Base-by-base conservation (phyloP, 2,888 invertebrate genomes). In the Iphiclides podalirius region DNA sequence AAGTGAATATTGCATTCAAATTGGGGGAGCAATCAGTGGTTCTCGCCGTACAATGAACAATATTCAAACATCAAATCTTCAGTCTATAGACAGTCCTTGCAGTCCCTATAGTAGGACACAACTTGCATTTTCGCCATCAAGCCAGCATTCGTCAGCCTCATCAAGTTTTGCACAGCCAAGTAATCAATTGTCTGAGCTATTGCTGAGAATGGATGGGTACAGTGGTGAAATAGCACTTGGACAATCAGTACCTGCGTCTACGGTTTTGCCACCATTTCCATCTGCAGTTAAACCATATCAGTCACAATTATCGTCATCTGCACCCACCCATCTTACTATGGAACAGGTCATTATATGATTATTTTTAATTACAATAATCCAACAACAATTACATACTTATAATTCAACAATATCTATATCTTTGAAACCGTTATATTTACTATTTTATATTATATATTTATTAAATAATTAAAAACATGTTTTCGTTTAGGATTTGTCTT, bases 271-370 rank as follows among this genome's bases (percentile, higher is more conserved):
- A 23, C 80, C 89, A 23, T 83, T 89, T 45, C 78, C 82, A 12
- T 66, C 78, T 17, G 76, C 72, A 61, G 69, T 79, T 1, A 82
- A 82, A 62, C 75, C 79, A 33, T 79, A 80, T 47, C 84, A 90
- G 53, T 91, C 94, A 20, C 91, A 95, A 51, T 89, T 96, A 1
- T 96, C 96, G 1, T 95, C 96, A 39, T 96, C 96, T 41, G 96
- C 96, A 17, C 96, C 96, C 2, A 95, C 96, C 46, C 95, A 96
- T 75, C 91, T 94, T 57, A 94, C 94, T 20, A 82, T 94, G 62
- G 96, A 96, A 58, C 93, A 92, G 81, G 89, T 89, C 57, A 57
- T 35, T 52, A 20, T n/a, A n/a, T n/a, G n/a, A n/a, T n/a, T n/a
- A n/a, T n/a, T n/a, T n/a, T n/a, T n/a, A n/a, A n/a, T n/a, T n/a